These are phyloP conservation scores for Alauda arvensis DNA, from an alignment of 2,797 vertebrate genomes.

Conservation along the genomic window DNA sequence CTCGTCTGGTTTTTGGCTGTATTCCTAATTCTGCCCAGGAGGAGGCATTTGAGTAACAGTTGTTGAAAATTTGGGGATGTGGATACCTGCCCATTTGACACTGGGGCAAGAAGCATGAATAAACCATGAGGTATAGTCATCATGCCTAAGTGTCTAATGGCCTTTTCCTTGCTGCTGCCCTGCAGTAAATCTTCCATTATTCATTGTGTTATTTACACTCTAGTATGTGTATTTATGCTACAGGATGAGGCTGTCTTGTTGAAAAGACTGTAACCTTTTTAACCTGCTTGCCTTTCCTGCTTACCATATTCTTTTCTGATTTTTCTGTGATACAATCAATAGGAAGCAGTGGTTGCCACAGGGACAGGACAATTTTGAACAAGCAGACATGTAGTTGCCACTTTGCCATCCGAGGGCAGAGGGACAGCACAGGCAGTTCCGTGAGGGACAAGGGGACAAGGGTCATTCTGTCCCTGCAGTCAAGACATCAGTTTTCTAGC, in stretches of 20 bases:
- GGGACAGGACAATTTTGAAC: not conserved
- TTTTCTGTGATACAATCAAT: not conserved
- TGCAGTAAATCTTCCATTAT: not conserved
- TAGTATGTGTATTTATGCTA: not conserved
- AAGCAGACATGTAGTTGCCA: not conserved
- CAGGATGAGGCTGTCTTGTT: not conserved
- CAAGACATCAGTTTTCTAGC: not conserved
- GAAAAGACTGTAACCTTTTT: not conserved
- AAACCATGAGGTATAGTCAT: not conserved
- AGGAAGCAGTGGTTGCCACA: not conserved
- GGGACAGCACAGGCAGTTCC: not conserved
- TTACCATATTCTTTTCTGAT: not conserved
- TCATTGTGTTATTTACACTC: not conserved
- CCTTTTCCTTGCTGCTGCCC: not conserved
- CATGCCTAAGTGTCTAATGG: not conserved
- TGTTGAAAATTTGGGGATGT: not conserved
- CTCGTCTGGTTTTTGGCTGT: not conserved
- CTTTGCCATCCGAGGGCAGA: not conserved
- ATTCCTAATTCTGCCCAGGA: not conserved
- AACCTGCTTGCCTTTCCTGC: not conserved
- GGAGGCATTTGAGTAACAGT: not conserved
- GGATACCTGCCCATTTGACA: not conserved
- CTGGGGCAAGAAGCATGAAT: not conserved
- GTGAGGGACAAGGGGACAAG: fast-evolving
- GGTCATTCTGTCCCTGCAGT: not conserved